Conservation (phyloP, 2,113 vertebrate species). For the Cyprinus carpio region DNA sequence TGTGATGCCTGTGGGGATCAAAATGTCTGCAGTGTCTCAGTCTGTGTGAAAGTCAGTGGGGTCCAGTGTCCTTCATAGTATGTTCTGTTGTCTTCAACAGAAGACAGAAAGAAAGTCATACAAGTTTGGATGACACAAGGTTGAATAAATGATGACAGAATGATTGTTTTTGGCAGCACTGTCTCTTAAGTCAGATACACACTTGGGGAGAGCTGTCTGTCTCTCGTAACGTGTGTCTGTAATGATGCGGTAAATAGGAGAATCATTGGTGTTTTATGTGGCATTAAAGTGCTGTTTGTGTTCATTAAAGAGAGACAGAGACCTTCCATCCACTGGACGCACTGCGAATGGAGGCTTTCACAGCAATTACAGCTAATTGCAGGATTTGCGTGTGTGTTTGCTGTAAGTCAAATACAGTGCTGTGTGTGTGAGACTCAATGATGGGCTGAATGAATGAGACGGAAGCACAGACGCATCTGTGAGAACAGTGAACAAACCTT, state of each 20-base stretch:
- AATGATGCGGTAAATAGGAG: constrained; percentile 34
- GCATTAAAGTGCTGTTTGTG: constrained; percentile 46
- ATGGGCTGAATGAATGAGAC: background rate
- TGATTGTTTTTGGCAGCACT: background rate
- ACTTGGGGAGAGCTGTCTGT: background rate
- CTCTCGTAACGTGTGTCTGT: background rate
- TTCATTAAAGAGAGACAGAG: background rate
- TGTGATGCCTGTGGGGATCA: background rate
- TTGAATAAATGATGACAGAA: background rate
- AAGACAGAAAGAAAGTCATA: background rate
- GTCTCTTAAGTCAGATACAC: background rate
- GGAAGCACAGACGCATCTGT: background rate
- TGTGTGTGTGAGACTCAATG: background rate
- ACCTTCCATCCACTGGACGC: background rate
- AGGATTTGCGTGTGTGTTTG: constrained; percentile 23
- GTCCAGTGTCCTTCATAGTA: background rate
- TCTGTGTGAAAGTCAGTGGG: background rate
- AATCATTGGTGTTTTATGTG: constrained; percentile 20
- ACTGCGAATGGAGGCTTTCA: constrained; percentile 23
- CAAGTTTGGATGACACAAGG: background rate
- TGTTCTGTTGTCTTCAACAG: background rate
- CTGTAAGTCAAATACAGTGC: background rate
- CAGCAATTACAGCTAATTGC: constrained; percentile 5
- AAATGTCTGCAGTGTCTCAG: background rate
- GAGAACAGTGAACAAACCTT: background rate